Conservation (phyloP, 2,888 invertebrate species). For the Spodoptera picta region DNA sequence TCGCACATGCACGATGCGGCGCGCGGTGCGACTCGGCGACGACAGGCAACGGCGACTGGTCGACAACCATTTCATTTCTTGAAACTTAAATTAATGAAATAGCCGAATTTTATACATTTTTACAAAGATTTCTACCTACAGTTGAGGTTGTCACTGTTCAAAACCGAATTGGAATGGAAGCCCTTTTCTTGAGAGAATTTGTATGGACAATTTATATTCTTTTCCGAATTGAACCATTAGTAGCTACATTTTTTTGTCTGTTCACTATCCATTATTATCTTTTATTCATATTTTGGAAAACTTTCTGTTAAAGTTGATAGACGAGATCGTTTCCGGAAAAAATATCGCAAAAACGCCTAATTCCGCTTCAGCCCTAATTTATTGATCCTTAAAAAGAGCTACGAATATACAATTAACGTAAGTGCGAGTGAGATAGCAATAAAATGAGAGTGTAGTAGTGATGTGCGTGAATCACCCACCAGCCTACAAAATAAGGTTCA, state of each 20-base stretch:
- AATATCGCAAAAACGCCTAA: conserved; percentile 19
- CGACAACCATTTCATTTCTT: conserved; percentile 16
- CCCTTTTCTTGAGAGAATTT: not conserved
- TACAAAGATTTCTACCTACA: not conserved
- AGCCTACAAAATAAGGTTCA: conserved; percentile 39
- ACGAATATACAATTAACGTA: not conserved
- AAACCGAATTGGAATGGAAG: not conserved
- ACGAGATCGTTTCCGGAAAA: conserved; percentile 15
- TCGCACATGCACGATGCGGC: conserved; percentile 35
- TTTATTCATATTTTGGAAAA: not conserved
- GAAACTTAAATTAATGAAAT: not conserved
- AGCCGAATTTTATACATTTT: not conserved
- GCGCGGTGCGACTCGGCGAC: not conserved
- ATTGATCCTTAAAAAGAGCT: conserved; percentile 53
- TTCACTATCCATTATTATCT: not conserved
- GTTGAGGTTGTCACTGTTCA: no score
- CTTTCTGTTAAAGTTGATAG: conserved; percentile 2
- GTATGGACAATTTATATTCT: no score
- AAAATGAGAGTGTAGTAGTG: conserved; percentile 51
- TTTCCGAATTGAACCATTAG: no score
- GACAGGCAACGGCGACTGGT: not conserved
- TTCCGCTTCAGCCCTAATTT: conserved; percentile 47
- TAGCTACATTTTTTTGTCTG: no score
- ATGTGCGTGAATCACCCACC: conserved; percentile 50
- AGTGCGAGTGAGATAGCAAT: conserved; percentile 41